Evolutionary conservation across 2,888 invertebrate species (phyloP).

Genomic region (Hyalella azteca): DNA sequence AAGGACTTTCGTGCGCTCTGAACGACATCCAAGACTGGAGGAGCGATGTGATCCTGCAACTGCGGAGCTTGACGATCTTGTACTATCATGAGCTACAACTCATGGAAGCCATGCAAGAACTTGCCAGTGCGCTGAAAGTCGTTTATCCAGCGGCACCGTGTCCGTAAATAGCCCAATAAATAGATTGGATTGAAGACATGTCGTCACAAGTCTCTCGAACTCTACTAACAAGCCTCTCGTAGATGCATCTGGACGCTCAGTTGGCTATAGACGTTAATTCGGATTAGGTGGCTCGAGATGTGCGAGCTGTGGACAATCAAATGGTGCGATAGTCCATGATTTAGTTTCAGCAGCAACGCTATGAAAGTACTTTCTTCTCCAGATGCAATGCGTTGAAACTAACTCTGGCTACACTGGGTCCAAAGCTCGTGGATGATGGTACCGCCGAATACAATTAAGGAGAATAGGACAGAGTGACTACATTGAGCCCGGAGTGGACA

Average conservation of each 20-base stretch:
- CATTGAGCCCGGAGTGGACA: too few relatives aligned
- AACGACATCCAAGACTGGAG: background rate
- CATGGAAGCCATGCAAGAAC: background rate
- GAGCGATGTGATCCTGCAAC: background rate
- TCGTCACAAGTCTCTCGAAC: background rate
- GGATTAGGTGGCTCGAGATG: background rate
- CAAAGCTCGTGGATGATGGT: background rate
- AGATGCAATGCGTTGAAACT: background rate
- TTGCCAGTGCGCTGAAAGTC: background rate
- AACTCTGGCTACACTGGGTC: background rate
- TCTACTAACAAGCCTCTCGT: background rate
- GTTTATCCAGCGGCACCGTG: constrained; percentile 4
- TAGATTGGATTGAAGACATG: constrained; percentile 1
- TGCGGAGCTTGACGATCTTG: background rate
- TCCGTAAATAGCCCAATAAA: background rate
- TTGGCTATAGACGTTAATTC: background rate
- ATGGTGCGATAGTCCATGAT: background rate
- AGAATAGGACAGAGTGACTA: too few relatives aligned
- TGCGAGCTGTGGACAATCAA: background rate
- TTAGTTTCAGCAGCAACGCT: background rate
- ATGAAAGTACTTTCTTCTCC: background rate
- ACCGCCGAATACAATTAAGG: background rate
- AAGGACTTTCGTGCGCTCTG: background rate
- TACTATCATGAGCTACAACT: background rate
- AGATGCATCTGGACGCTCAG: background rate